Percentiles rank a stretch among this genome's conserved stretches.
Conservation (phyloP, 2,888 invertebrate species). For the Globia sparganii region DNA sequence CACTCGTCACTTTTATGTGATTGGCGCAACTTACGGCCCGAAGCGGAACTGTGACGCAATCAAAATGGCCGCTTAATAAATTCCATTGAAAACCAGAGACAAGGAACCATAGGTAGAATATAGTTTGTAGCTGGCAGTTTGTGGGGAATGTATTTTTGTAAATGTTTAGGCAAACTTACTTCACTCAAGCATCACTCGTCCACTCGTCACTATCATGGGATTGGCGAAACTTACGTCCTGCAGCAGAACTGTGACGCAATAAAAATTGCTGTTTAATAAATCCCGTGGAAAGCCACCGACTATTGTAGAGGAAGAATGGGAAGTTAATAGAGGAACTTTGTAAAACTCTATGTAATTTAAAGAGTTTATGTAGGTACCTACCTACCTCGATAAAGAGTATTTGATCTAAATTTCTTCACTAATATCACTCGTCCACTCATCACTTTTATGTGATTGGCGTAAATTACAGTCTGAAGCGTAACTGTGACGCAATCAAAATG, state of each 20-base stretch:
- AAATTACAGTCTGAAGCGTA: slow-evolving; percentile 56
- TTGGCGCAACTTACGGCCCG: slow-evolving; percentile 57
- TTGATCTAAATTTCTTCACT: slow-evolving; percentile 39
- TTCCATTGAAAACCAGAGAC: slow-evolving; percentile 8
- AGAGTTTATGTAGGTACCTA: too few relatives aligned
- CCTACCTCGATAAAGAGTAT: too few relatives aligned
- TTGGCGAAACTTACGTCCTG: slow-evolving; percentile 54
- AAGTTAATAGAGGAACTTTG: too few relatives aligned
- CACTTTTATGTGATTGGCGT: slow-evolving; percentile 61
- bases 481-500: slow-evolving; percentile 34
- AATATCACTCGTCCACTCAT: slow-evolving; percentile 79
- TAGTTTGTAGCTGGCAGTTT: not conserved
- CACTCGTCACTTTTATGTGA: slow-evolving; percentile 73
- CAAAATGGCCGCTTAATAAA: slow-evolving; percentile 42
- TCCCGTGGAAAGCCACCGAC: slow-evolving; percentile 2
- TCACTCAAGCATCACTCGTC: too few relatives aligned
- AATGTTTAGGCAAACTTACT: too few relatives aligned
- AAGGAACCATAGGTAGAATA: too few relatives aligned
- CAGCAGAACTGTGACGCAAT: slow-evolving; percentile 40
- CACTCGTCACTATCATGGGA: not conserved
- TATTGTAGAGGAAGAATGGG: not conserved
- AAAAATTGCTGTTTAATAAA: slow-evolving; percentile 38
- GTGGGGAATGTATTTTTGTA: not conserved
- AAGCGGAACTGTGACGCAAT: slow-evolving; percentile 45
- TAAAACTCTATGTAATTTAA: too few relatives aligned